phyloP scores from a whole-genome alignment of 2,888 invertebrate species.

The Anoplius nigerrimus region DNA sequence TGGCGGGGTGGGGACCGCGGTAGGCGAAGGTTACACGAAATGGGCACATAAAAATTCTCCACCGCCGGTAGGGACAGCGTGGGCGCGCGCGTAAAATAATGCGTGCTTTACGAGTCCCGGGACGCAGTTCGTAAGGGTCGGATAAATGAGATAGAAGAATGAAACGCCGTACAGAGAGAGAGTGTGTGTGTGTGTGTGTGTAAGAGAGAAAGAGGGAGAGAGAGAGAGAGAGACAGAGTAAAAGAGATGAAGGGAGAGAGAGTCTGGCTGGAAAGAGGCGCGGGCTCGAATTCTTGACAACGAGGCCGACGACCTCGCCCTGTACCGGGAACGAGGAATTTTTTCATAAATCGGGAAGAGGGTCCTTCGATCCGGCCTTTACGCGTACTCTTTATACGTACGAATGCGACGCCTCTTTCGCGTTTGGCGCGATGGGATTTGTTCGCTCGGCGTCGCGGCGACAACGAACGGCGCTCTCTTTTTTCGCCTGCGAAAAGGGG shows the following conservation, averaged over 20 bases:
- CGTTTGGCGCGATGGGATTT: slow-evolving; percentile 30
- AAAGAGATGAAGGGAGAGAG: not conserved
- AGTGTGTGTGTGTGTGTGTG: too few species aligned
- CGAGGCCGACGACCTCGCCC: too few species aligned
- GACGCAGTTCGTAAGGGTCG: slow-evolving; percentile 1
- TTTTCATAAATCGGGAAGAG: not conserved
- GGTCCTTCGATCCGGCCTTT: slow-evolving; percentile 48
- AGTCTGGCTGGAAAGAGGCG: not conserved
- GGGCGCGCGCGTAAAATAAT: too few species aligned
- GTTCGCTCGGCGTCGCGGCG: too few species aligned
- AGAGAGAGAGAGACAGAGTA: not conserved
- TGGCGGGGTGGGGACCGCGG: too few species aligned
- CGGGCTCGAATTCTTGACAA: not conserved
- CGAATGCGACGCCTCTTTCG: slow-evolving; percentile 49
- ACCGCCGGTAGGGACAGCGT: not conserved
- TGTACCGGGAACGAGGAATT: too few species aligned
- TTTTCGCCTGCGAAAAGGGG: too few species aligned
- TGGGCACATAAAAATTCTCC: too few species aligned
- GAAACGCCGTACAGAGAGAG: not conserved
- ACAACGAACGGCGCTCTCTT: too few species aligned
- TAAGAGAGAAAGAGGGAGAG: not conserved
- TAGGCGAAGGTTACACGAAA: too few species aligned
- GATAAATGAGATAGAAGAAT: slow-evolving; percentile 2
- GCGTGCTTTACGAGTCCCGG: too few species aligned
- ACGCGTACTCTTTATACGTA: slow-evolving; percentile 32